Evolutionary conservation across 2,888 invertebrate genomes (phyloP).

Genomic region (Diaprepes abbreviatus): DNA sequence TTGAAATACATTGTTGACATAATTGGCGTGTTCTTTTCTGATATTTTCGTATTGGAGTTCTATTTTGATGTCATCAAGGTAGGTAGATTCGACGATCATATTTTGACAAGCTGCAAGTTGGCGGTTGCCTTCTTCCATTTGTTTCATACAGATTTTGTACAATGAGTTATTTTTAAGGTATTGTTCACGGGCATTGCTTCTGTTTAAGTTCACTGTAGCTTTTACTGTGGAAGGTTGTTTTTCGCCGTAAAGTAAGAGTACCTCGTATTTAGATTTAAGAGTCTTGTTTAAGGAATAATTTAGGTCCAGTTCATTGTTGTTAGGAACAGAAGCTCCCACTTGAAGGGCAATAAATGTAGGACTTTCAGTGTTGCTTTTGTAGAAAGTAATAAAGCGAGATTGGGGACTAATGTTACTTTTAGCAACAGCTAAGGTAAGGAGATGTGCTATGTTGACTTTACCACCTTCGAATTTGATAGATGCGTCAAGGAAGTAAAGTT

Average conservation of each 20-base stretch:
- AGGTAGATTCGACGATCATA: constrained; percentile 70
- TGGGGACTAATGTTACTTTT: constrained; percentile 72
- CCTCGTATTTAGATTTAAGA: constrained; percentile 68
- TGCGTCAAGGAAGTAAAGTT: constrained; percentile 70
- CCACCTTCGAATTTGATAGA: constrained; percentile 72
- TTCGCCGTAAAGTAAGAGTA: constrained; percentile 70
- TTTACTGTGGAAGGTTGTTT: constrained; percentile 56
- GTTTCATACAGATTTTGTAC: constrained; percentile 69
- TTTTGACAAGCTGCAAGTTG: constrained; percentile 73
- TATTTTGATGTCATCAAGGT: constrained; percentile 70
- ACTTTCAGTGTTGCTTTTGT: constrained; percentile 60
- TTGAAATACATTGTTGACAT: constrained; percentile 68
- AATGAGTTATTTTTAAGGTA: constrained; percentile 68
- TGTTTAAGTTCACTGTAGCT: constrained; percentile 66
- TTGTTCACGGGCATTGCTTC: constrained; percentile 69
- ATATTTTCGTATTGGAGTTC: constrained; percentile 71
- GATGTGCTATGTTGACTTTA: constrained; percentile 70
- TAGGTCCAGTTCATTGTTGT: constrained; percentile 70
- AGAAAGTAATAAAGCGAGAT: constrained; percentile 69
- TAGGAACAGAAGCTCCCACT: constrained; percentile 68
- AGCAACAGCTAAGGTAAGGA: constrained; percentile 71
- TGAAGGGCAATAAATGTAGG: constrained; percentile 69
- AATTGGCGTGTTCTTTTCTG: constrained; percentile 66
- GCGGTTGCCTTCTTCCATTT: constrained; percentile 71
- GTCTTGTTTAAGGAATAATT: constrained; percentile 71